These are phyloP conservation scores for Misgurnus mizolepis DNA, from an alignment of 2,113 vertebrate genomes.

Conservation along the genomic window DNA sequence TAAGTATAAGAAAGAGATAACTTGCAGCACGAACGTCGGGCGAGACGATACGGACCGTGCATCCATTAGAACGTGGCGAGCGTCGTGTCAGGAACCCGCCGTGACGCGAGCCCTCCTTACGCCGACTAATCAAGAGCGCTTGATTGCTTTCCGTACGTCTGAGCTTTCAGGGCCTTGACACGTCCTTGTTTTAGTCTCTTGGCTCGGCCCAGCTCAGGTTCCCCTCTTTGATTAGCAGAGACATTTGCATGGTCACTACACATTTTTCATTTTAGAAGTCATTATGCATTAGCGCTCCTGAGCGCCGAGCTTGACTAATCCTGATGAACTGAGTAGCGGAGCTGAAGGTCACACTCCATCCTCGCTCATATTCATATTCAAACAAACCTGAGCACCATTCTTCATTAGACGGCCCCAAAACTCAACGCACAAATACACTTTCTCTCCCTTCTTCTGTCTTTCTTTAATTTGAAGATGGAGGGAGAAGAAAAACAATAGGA, in stretches of 20 bases:
- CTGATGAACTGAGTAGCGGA: slow-evolving; percentile 99
- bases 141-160: slow-evolving; percentile 99
- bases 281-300: slow-evolving; percentile 99
- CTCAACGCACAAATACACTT: slow-evolving; percentile 59
- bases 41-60: neutral
- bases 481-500: slow-evolving; percentile 59
- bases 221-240: slow-evolving; percentile 99
- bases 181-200: slow-evolving; percentile 99
- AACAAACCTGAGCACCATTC: slow-evolving; percentile 90
- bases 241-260: slow-evolving; percentile 99
- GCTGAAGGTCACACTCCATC: slow-evolving; percentile 99
- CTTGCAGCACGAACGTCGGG: too few relatives aligned
- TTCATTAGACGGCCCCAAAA: slow-evolving; percentile 79
- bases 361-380: slow-evolving; percentile 97
- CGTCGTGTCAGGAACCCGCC: neutral
- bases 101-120: slow-evolving; percentile 85
- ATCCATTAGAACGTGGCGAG: slow-evolving; percentile 5
- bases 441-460: slow-evolving; percentile 67
- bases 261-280: slow-evolving; percentile 99
- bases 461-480: slow-evolving; percentile 51
- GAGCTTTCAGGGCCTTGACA: slow-evolving; percentile 90
- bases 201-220: slow-evolving; percentile 86
- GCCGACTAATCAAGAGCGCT: slow-evolving; percentile 92
- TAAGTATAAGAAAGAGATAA: neutral
- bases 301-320: slow-evolving; percentile 99